These are phyloP conservation scores for Phrynosoma platyrhinos DNA, from an alignment of 2,113 vertebrate species.

Conservation along the genomic window DNA sequence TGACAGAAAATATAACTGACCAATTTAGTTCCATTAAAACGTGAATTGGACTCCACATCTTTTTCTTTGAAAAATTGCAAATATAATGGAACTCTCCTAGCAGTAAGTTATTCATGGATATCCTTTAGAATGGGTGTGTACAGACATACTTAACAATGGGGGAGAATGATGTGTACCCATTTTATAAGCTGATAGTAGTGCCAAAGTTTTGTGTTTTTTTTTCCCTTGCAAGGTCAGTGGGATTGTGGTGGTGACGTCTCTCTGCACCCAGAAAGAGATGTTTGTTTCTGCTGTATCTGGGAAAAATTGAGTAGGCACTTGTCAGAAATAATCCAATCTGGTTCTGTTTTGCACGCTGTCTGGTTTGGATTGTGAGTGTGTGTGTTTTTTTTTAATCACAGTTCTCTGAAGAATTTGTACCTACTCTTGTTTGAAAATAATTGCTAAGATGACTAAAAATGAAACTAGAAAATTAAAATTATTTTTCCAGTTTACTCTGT, in stretches of 20 bases:
- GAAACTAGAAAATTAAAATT: slow-evolving; percentile 25
- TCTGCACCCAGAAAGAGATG: too few relatives aligned
- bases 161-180: background rate
- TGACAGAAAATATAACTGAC: background rate
- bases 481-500: slow-evolving; percentile 29
- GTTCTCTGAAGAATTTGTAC: slow-evolving; percentile 24
- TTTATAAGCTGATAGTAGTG: background rate
- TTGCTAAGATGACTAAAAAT: slow-evolving; percentile 15
- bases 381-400: background rate
- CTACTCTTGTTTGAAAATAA: slow-evolving; percentile 10
- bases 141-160: background rate
- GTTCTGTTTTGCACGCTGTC: background rate
- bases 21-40: background rate
- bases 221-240: background rate
- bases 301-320: background rate
- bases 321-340: slow-evolving; percentile 19
- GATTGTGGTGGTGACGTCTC: background rate
- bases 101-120: background rate
- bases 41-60: background rate
- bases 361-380: background rate
- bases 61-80: background rate
- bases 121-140: too few relatives aligned
- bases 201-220: background rate
- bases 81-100: background rate
- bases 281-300: background rate